These are phyloP conservation scores for Vesta saturnalis DNA, from an alignment of 2,888 invertebrate genomes.

Conservation along the genomic window DNA sequence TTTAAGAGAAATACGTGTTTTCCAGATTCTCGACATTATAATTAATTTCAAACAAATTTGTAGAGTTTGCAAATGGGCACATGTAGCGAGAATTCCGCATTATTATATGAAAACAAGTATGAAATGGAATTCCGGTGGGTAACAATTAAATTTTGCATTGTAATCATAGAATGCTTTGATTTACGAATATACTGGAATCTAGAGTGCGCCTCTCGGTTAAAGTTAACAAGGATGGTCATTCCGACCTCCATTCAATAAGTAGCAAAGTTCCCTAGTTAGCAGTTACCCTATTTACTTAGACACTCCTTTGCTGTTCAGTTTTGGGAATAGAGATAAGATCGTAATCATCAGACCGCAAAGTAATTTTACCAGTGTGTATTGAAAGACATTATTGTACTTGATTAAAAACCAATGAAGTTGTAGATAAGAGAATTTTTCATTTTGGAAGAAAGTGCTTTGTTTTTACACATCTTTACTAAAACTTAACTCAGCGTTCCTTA, in stretches of 20 bases:
- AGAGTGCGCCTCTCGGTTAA: conserved; percentile 39
- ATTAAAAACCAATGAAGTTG: background rate
- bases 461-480: conserved; percentile 28
- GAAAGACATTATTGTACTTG: background rate
- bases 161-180: conserved; percentile 52
- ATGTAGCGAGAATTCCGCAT: conserved; percentile 51
- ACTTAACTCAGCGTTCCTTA: conserved; percentile 43
- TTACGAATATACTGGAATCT: conserved; percentile 50
- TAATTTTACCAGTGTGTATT: background rate
- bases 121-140: conserved; percentile 52
- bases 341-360: conserved; percentile 19
- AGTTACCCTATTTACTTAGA: conserved; percentile 58
- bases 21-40: conserved; percentile 34
- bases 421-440: conserved; percentile 1
- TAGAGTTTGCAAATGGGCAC: conserved; percentile 39
- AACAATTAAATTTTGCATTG: conserved; percentile 53
- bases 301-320: conserved; percentile 40
- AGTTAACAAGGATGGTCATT: conserved; percentile 56
- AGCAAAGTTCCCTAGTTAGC: conserved; percentile 59
- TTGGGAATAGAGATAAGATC: conserved; percentile 35
- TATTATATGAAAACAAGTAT: conserved; percentile 55
- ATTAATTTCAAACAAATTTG: conserved; percentile 40
- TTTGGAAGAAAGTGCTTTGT: background rate
- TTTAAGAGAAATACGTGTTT: conserved; percentile 33
- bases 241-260: conserved; percentile 59